Evolutionary conservation across 2,888 invertebrate species (phyloP).

Genomic region (Matsumyia berberina): DNA sequence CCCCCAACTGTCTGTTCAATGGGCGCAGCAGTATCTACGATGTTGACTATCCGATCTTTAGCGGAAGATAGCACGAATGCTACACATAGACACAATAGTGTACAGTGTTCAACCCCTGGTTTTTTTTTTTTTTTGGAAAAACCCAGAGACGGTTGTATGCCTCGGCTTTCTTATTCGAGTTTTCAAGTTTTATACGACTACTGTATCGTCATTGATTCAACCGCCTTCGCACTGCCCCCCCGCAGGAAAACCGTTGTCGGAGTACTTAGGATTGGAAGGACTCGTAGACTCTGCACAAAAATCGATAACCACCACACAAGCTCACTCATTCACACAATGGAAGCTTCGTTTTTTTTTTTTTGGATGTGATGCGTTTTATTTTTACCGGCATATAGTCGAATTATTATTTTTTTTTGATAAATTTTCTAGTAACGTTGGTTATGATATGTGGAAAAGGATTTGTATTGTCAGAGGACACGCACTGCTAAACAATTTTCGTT

Average conservation of each 20-base stretch:
- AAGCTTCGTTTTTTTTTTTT: slow-evolving; percentile 40
- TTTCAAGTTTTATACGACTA: slow-evolving; percentile 24
- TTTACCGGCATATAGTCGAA: slow-evolving; percentile 62
- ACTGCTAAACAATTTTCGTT: neutral
- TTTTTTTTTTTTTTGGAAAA: slow-evolving; percentile 41
- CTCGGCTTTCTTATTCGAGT: slow-evolving; percentile 51
- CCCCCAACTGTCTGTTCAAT: slow-evolving; percentile 20
- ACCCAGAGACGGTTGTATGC: slow-evolving; percentile 29
- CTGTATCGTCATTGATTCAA: slow-evolving; percentile 35
- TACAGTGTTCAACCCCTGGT: slow-evolving; percentile 39
- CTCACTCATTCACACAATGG: slow-evolving; percentile 73
- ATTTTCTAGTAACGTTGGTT: slow-evolving; percentile 1
- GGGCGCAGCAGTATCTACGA: slow-evolving; percentile 46
- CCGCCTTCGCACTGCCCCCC: slow-evolving; percentile 50
- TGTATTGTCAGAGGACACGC: neutral
- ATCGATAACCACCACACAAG: slow-evolving; percentile 71
- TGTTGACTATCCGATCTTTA: slow-evolving; percentile 66
- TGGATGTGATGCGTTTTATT: slow-evolving; percentile 55
- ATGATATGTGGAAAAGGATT: slow-evolving; percentile 8
- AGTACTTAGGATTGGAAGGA: slow-evolving; percentile 59
- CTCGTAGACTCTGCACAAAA: slow-evolving; percentile 67
- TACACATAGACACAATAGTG: slow-evolving; percentile 53
- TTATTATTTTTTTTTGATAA: slow-evolving; percentile 16
- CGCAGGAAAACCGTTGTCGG: slow-evolving; percentile 52
- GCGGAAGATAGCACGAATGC: slow-evolving; percentile 58